These are phyloP conservation scores for Botia almorhae DNA, from an alignment of 2,797 vertebrate genomes.

Conservation along the genomic window DNA sequence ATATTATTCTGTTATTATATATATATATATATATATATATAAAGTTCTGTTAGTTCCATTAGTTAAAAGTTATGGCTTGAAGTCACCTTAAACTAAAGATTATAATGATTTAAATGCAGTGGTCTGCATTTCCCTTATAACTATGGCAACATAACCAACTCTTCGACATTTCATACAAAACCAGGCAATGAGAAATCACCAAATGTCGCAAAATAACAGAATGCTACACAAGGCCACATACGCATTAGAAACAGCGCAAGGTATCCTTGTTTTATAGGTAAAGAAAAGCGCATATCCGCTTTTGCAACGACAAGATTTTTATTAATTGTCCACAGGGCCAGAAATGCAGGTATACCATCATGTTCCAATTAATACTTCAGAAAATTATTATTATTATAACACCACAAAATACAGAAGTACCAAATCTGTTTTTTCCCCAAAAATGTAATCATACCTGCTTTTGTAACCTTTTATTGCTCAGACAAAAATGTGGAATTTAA, in stretches of 20 bases:
- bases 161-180: too few species aligned
- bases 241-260: not conserved
- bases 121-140: too few species aligned
- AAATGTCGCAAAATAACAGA: not conserved
- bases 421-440: constrained; percentile 11
- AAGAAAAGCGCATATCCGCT: not conserved
- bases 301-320: constrained; percentile 53
- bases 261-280: not conserved
- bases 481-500: constrained; percentile 43
- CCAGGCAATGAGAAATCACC: not conserved
- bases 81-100: too few species aligned
- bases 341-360: constrained; percentile 46
- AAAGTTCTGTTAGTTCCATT: too few species aligned
- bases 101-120: too few species aligned
- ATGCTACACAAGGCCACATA: not conserved
- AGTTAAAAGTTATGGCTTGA: too few species aligned
- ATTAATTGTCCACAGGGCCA: constrained; percentile 58
- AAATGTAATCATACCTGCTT: constrained; percentile 43
- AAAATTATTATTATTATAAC: constrained; percentile 31
- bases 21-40: too few species aligned
- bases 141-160: too few species aligned
- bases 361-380: constrained; percentile 21
- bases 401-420: constrained; percentile 33
- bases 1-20: too few species aligned
- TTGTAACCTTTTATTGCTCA: constrained; percentile 48